Percentiles rank a stretch among this genome's conserved stretches.
Conservation (phyloP, 1,140 invertebrate genomes). For the Lerema accius region DNA sequence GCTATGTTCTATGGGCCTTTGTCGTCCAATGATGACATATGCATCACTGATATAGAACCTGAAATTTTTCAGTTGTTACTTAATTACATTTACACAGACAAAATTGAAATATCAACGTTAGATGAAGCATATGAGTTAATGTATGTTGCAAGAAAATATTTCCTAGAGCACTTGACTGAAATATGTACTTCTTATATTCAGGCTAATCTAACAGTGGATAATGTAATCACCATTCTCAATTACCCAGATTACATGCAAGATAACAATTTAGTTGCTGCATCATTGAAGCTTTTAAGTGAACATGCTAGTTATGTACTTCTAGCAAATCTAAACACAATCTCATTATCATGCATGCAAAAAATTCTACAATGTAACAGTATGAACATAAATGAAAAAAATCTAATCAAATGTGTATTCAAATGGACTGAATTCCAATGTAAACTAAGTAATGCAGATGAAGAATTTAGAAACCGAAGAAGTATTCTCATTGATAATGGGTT, state of each 20-base stretch:
- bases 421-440: slow-evolving; percentile 81
- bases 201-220: slow-evolving; percentile 79
- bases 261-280: slow-evolving; percentile 66
- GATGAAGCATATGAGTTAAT: slow-evolving; percentile 83
- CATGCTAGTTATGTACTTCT: slow-evolving; percentile 78
- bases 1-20: slow-evolving; percentile 88
- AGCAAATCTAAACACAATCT: slow-evolving; percentile 76
- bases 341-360: slow-evolving; percentile 68
- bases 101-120: slow-evolving; percentile 75
- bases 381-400: slow-evolving; percentile 76
- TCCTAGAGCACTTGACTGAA: slow-evolving; percentile 79
- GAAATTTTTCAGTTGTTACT: slow-evolving; percentile 82
- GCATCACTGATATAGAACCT: slow-evolving; percentile 81
- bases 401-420: slow-evolving; percentile 77
- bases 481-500: slow-evolving; percentile 69
- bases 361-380: slow-evolving; percentile 75
- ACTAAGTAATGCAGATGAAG: slow-evolving; percentile 57
- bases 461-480: slow-evolving; percentile 67
- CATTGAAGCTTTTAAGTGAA: slow-evolving; percentile 77
- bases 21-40: slow-evolving; percentile 77
- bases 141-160: slow-evolving; percentile 84
- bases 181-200: slow-evolving; percentile 79
- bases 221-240: slow-evolving; percentile 81
- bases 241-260: slow-evolving; percentile 83
- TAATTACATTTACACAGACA: slow-evolving; percentile 83